A percentile compares a stretch with the other conserved stretches of the same genome.
Conservation (phyloP, 2,888 invertebrate species). For the Coleophora deauratella region DNA sequence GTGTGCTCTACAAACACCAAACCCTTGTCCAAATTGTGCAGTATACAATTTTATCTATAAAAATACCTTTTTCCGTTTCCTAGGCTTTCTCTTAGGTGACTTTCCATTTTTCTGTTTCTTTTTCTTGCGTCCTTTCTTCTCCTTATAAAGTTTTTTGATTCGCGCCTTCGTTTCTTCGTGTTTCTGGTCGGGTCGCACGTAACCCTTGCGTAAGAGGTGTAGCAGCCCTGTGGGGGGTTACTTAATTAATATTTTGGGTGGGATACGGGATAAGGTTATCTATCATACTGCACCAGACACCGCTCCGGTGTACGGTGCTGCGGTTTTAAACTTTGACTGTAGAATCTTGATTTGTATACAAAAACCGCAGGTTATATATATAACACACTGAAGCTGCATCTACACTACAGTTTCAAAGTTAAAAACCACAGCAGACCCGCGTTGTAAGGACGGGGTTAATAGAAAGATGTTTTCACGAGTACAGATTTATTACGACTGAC, state of each 20-base stretch:
- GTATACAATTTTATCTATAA: not conserved
- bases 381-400: not conserved
- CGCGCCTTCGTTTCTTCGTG: not conserved
- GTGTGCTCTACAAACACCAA: too few species aligned
- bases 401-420: constrained; percentile 1
- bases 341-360: too few species aligned
- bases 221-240: constrained; percentile 14
- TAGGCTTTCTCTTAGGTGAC: constrained; percentile 15
- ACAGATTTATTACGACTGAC: too few species aligned
- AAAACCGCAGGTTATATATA: not conserved
- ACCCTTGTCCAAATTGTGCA: too few species aligned
- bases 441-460: too few species aligned
- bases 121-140: constrained; percentile 20
- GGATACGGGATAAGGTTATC: too few species aligned
- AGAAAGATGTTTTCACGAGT: too few species aligned
- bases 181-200: constrained; percentile 10
- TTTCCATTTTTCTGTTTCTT: constrained; percentile 18
- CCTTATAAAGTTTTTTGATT: constrained; percentile 2
- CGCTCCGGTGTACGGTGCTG: too few species aligned
- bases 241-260: too few species aligned
- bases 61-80: constrained; percentile 31
- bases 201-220: constrained; percentile 12
- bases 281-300: not conserved
- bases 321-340: too few species aligned
- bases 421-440: too few species aligned